phyloP scores from a whole-genome alignment of 2,888 invertebrate genomes.

The Ecliptopera silaceata region DNA sequence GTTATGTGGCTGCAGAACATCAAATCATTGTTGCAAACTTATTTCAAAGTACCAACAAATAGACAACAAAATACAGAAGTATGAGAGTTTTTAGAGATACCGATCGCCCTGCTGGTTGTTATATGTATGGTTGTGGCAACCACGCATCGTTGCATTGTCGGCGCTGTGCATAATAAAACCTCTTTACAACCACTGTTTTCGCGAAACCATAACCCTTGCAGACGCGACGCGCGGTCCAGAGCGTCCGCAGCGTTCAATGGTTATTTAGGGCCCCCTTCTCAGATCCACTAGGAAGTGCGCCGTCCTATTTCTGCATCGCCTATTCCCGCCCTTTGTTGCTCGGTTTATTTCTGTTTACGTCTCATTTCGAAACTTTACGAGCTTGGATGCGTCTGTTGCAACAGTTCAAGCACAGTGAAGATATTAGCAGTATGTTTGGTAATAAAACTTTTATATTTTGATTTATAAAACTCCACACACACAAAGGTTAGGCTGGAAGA shows the following conservation, averaged over 20 bases:
- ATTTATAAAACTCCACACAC: no score
- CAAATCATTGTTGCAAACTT: no score
- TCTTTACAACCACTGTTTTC: slow-evolving; percentile 19
- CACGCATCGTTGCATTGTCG: not conserved
- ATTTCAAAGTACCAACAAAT: no score
- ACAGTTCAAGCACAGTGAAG: slow-evolving; percentile 39
- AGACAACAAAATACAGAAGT: no score
- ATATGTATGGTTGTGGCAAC: not conserved
- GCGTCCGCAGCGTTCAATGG: slow-evolving; percentile 21
- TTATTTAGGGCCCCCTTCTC: slow-evolving; percentile 61
- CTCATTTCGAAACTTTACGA: slow-evolving; percentile 79
- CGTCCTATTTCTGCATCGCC: slow-evolving; percentile 65
- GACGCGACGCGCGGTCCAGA: slow-evolving; percentile 26
- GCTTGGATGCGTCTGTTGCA: slow-evolving; percentile 70
- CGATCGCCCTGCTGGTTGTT: not conserved
- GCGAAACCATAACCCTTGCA: slow-evolving; percentile 29
- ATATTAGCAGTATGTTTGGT: slow-evolving; percentile 1
- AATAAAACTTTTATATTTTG: no score
- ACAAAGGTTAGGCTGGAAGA: no score
- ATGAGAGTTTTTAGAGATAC: no score
- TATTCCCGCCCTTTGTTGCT: slow-evolving; percentile 71
- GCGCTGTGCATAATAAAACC: not conserved
- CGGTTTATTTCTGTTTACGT: slow-evolving; percentile 77
- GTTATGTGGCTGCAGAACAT: no score
- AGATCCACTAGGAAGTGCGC: slow-evolving; percentile 68